Conservation (phyloP, 2,888 invertebrate species). For the Diaperis boleti region DNA sequence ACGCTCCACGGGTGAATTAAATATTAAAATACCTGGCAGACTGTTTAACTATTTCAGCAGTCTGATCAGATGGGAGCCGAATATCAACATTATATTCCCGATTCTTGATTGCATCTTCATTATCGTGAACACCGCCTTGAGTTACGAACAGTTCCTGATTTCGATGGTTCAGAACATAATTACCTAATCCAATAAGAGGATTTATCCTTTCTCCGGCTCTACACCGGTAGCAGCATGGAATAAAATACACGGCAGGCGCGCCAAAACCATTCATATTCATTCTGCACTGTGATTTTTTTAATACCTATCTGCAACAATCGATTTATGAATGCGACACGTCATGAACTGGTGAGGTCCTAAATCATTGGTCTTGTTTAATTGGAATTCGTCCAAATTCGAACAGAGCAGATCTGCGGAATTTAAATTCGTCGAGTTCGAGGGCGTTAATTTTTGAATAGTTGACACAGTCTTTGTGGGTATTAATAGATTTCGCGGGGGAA, state of each 20-base stretch:
- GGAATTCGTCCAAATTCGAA: not conserved
- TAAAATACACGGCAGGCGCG: slow-evolving; percentile 62
- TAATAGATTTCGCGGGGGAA: too few relatives aligned
- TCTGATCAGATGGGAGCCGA: slow-evolving; percentile 54
- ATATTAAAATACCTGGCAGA: too few relatives aligned
- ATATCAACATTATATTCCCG: slow-evolving; percentile 52
- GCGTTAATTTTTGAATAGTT: not conserved
- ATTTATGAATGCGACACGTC: not conserved
- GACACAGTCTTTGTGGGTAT: too few relatives aligned
- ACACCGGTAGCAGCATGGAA: slow-evolving; percentile 64
- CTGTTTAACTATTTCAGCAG: slow-evolving; percentile 41
- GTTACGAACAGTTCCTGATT: slow-evolving; percentile 53
- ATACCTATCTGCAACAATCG: slow-evolving; percentile 1
- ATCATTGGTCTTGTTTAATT: slow-evolving; percentile 11
- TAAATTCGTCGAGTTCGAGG: not conserved
- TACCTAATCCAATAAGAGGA: slow-evolving; percentile 9
- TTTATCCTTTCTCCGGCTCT: slow-evolving; percentile 56
- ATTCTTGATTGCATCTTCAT: slow-evolving; percentile 53
- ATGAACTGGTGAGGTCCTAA: not conserved
- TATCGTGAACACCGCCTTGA: slow-evolving; percentile 54
- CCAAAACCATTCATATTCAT: slow-evolving; percentile 51
- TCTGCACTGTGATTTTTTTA: not conserved
- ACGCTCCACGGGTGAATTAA: too few relatives aligned
- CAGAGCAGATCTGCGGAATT: not conserved
- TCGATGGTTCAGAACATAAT: slow-evolving; percentile 44